Base-by-base conservation (phyloP, 2,888 invertebrate species). In the Drosophila formosana region DNA sequence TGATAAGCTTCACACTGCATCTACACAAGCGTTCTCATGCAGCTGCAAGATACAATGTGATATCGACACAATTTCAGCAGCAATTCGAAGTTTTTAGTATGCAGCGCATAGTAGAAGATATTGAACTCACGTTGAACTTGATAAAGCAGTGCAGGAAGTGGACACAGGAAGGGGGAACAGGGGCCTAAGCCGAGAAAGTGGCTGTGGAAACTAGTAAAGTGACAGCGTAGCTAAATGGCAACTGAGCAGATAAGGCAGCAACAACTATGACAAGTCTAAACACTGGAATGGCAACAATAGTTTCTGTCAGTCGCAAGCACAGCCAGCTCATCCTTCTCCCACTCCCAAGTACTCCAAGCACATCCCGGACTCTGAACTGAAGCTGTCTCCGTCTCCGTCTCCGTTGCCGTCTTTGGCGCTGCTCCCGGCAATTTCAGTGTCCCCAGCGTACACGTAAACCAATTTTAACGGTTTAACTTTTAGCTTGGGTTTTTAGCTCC, bases 391-490 rank as follows among this genome's bases (percentile, higher is more conserved):
- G 32, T 34, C 6, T 5, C 30, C 7, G 30, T 30, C 6, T 5
- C 6, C 30, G 30, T 5, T 7, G 30, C 7, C 45, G 1, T 45
- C 55, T 32, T 9, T 30, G 32, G 23, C 25, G 28, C 46, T 51
- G 57, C 26, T 9, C 25, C 28, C 39, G 50, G 63, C 66, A 47
- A 57, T 52, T 66, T 61, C 55, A 23, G 61, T 67, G 57, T 81
- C 63, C 47, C 70, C 65, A 75, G 64, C 37, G 70, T 53, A 57
- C 62, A 82, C 60, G 85, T 87, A 87, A 89, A 78, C 83, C 89
- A 85, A 89, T 85, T 89, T 89, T 71, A 85, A 88, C 84, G 89
- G 78, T 85, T 89, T 82, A 83, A 83, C 84, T 88, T 82, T 64
- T 81, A 74, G 88, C 88, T 87, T 67, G 65, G 65, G 63, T 56